A percentile compares a stretch with the other conserved stretches of the same genome.
phyloP scores from a whole-genome alignment of 2,888 invertebrate species.

The Drosophila leonis region DNA sequence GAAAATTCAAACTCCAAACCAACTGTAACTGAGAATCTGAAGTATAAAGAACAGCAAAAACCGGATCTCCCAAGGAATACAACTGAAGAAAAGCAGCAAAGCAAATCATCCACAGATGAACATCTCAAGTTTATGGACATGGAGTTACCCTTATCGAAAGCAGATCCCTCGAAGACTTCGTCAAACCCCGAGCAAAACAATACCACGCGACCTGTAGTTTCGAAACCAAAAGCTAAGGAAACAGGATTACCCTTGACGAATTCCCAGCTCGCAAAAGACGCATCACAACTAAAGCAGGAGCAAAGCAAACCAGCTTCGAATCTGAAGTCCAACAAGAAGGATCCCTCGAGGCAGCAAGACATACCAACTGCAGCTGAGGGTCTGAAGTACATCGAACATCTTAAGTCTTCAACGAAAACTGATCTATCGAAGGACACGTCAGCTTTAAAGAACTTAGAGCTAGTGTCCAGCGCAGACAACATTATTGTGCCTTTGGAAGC shows the following conservation, averaged over 20 bases:
- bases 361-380: not conserved
- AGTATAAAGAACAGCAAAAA: not conserved
- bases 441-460: not conserved
- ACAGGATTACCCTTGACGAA: not conserved
- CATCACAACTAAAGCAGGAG: not conserved
- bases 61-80: not conserved
- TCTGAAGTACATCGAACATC: not conserved
- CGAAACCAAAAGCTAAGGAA: not conserved
- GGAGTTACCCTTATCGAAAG: not conserved
- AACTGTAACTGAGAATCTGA: not conserved
- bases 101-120: not conserved
- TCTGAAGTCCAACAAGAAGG: no score
- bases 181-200: not conserved
- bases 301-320: not conserved
- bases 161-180: not conserved
- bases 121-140: not conserved
- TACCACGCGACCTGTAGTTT: not conserved
- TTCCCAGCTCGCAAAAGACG: not conserved
- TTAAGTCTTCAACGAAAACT: not conserved
- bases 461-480: not conserved
- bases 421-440: not conserved
- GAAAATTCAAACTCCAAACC: no score
- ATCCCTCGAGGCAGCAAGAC: not conserved
- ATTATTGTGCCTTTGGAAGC: not conserved
- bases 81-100: not conserved